Percentiles rank a stretch among this genome's conserved stretches.
phyloP scores from a whole-genome alignment of 2,113 vertebrate genomes.

The Tautogolabrus adspersus region DNA sequence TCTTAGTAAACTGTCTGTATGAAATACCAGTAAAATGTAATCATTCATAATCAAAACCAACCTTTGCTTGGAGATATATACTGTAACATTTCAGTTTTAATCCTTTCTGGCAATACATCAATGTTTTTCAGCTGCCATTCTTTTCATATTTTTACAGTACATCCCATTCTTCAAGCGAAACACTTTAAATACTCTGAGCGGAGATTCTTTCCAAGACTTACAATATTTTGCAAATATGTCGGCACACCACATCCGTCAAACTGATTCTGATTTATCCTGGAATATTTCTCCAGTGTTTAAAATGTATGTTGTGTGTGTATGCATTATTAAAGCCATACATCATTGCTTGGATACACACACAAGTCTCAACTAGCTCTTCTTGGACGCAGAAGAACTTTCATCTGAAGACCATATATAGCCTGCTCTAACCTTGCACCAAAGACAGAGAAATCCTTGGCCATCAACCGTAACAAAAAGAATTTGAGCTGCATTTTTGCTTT shows the following conservation, averaged over 20 bases:
- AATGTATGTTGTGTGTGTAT: background rate
- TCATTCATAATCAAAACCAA: constrained; percentile 13
- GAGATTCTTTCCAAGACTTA: background rate
- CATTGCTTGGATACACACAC: constrained; percentile 25
- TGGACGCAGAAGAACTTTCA: background rate
- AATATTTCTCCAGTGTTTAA: constrained; percentile 21
- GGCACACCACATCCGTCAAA: constrained; percentile 15
- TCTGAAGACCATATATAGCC: constrained; percentile 55
- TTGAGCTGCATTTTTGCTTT: constrained; percentile 22
- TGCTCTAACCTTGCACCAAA: constrained; percentile 12
- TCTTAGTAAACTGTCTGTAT: background rate
- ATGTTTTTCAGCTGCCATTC: background rate
- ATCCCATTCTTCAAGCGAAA: constrained; percentile 29
- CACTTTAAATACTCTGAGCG: background rate
- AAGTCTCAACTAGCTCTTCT: constrained; percentile 1
- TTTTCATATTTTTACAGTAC: constrained; percentile 6
- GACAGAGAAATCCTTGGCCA: constrained; percentile 11
- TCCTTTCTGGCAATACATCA: constrained; percentile 10
- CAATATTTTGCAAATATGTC: constrained; percentile 14
- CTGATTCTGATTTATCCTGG: constrained; percentile 17
- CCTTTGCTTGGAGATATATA: background rate
- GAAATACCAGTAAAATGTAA: background rate
- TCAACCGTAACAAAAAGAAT: constrained; percentile 25
- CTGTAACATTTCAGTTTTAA: background rate
- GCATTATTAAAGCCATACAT: constrained; percentile 32